Base-by-base conservation (phyloP, 2,888 invertebrate genomes). In the Phlogophora meticulosa region DNA sequence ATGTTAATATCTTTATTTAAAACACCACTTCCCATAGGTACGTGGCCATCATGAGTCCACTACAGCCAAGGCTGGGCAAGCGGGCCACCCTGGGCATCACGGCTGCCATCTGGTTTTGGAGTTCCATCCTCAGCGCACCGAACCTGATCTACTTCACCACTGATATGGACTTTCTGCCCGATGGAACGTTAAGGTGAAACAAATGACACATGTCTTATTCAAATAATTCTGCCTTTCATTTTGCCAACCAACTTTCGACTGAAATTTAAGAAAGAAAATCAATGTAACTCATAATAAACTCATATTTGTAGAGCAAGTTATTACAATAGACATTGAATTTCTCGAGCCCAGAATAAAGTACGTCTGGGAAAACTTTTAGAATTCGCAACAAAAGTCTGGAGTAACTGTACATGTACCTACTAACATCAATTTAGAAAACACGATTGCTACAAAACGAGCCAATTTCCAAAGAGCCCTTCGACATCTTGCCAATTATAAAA, bases 41-140 rank as follows among this genome's bases (percentile, higher is more conserved):
- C 91, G 98, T 98, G 94, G 99, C 99, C 59, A 99, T 99, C 85
- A 98, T 99, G 96, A 98, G 98, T 86, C 99, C 99, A 0, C 94
- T 99, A 70, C 96, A 97, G 73, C 99, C 98, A 2, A 96, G 99
- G 61, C 97, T 99, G 96, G 98, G 99, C 32, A 97, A 97, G 86
- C 96, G 97, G 32, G 97, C 97, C 15, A 99, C 99, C 0, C 95
- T 99, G 60, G 97, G 97, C 83, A 97, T 98, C 76, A 98, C 98
- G 0, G 96, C 97, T 7, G 96, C 97, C 60, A 99, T 99, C 83
- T 99, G 99, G 99, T 92, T 97, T 0, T 96, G 97, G 76, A 98
- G 98, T 36, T 96, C 97, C 11, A 92, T 97, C 49, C 96, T 99
- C 76, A 98, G 99, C 67, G 96, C 98, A 79, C 99, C 99, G 5